Conservation (phyloP, 2,797 vertebrate species). For the Sciaenops ocellatus region DNA sequence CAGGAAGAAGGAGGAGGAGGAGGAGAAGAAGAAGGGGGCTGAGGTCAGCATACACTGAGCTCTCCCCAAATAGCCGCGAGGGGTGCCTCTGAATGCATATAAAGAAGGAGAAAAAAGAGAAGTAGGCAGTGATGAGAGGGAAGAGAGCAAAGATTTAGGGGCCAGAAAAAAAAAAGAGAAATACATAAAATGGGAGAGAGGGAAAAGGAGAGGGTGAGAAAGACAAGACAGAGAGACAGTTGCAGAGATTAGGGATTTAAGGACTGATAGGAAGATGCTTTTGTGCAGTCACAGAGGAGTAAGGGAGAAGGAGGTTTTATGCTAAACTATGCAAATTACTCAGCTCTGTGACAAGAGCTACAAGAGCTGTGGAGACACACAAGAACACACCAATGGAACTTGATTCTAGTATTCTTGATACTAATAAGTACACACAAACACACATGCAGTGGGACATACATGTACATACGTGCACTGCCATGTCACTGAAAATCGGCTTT, state of each 20-base stretch:
- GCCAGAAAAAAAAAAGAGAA: constrained; percentile 38
- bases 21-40: constrained; percentile 61
- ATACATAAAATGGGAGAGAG: constrained; percentile 50
- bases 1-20: constrained; percentile 57
- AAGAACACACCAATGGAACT: constrained; percentile 65
- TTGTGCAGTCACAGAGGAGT: constrained; percentile 83
- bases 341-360: constrained; percentile 81
- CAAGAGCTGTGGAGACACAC: constrained; percentile 77
- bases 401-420: constrained; percentile 45
- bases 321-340: constrained; percentile 87
- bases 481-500: constrained; percentile 26
- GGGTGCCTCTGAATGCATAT: constrained; percentile 69
- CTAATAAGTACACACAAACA: constrained; percentile 45
- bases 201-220: constrained; percentile 39
- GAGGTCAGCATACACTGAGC: constrained; percentile 74
- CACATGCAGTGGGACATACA: constrained; percentile 7
- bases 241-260: constrained; percentile 85
- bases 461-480: not conserved
- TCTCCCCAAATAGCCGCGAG: constrained; percentile 69
- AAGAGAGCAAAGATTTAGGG: constrained; percentile 60
- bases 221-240: constrained; percentile 68
- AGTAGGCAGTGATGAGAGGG: constrained; percentile 53
- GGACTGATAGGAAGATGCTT: constrained; percentile 83
- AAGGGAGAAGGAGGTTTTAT: constrained; percentile 81
- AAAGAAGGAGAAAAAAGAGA: constrained; percentile 48